A percentile compares a stretch with the other conserved stretches of the same genome.
These are phyloP conservation scores for Aegithalos caudatus DNA, from an alignment of 2,113 vertebrate genomes.

Conservation along the genomic window DNA sequence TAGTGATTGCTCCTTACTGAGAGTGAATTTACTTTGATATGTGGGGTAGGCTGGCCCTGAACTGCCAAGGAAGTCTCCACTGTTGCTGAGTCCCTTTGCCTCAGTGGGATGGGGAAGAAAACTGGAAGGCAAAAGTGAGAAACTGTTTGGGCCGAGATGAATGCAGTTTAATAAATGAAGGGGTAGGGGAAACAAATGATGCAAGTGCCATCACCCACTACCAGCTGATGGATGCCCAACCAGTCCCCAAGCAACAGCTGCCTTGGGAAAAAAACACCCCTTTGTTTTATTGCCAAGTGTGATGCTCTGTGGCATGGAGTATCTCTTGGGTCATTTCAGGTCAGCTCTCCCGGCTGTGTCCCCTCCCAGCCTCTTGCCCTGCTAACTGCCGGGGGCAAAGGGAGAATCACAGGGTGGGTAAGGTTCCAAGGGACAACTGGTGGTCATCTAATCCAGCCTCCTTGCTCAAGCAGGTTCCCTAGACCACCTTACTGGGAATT, in stretches of 20 bases:
- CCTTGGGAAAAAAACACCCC: neutral
- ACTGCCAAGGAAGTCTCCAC: neutral
- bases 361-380: neutral
- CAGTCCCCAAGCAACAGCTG: neutral
- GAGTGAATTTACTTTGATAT: neutral
- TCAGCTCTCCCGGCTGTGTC: neutral
- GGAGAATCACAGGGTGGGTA: neutral
- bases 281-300: neutral
- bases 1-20: neutral
- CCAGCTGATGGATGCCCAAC: neutral
- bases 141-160: neutral
- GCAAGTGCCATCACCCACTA: neutral
- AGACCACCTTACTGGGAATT: neutral
- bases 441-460: neutral
- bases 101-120: neutral
- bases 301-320: neutral
- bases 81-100: rapidly evolving
- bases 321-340: neutral
- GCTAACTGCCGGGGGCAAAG: neutral
- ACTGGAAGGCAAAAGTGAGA: neutral
- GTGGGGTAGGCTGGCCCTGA: neutral
- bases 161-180: neutral
- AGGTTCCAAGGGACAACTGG: neutral
- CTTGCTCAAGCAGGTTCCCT: neutral
- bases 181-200: neutral